phyloP scores from a whole-genome alignment of 2,113 vertebrate genomes.

The Cyprinodon tularosa region DNA sequence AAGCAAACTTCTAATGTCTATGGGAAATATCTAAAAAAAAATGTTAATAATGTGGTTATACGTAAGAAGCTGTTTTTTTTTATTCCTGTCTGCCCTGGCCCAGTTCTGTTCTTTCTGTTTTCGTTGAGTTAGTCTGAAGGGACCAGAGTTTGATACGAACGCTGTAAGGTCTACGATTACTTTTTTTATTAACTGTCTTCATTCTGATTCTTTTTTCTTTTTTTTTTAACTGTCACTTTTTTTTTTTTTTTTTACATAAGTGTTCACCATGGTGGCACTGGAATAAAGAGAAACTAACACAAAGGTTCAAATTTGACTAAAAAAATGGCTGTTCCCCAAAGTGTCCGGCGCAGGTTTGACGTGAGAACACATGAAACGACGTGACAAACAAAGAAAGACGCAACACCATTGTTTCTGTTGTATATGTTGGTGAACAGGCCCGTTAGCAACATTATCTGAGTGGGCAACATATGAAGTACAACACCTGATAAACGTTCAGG shows the following conservation, averaged over 20 bases:
- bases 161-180: conserved; percentile 80
- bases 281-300: conserved; percentile 83
- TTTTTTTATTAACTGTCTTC: conserved; percentile 76
- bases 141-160: conserved; percentile 77
- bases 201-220: conserved; percentile 77
- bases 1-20: conserved; percentile 74
- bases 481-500: no score
- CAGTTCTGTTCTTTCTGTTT: conserved; percentile 69
- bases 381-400: neutral
- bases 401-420: neutral
- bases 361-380: conserved; percentile 25
- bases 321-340: conserved; percentile 83
- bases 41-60: conserved; percentile 66
- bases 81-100: conserved; percentile 72
- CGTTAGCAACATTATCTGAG: no score
- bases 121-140: conserved; percentile 62
- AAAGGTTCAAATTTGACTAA: conserved; percentile 80
- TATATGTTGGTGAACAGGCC: no score
- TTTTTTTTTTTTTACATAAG: conserved; percentile 78
- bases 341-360: conserved; percentile 64
- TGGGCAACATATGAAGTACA: no score
- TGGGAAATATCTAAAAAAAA: conserved; percentile 69
- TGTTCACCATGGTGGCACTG: conserved; percentile 81
- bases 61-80: conserved; percentile 66
- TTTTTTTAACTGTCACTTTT: conserved; percentile 77